Evolutionary conservation across 2,113 vertebrate genomes (phyloP).

Genomic region (Malurus cyaneus): DNA sequence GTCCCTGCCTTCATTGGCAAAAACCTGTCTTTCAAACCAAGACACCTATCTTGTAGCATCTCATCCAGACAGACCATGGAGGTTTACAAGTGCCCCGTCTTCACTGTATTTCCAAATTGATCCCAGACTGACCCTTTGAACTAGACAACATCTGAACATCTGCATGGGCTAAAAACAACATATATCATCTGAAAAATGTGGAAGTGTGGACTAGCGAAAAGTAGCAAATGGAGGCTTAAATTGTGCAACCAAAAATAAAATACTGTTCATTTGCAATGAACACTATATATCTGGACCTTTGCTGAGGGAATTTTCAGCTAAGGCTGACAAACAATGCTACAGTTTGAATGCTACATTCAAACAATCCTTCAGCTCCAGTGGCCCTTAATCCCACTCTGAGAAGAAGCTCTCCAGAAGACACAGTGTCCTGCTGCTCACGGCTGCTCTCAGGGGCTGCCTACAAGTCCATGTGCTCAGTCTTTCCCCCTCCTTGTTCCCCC

Average conservation of each 20-base stretch:
- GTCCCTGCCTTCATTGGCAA: too few species aligned
- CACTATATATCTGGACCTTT: not conserved
- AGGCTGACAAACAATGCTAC: not conserved
- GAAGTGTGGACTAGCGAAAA: not conserved
- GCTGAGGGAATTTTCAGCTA: not conserved
- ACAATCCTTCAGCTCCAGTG: not conserved
- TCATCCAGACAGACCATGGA: not conserved
- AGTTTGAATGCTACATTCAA: not conserved
- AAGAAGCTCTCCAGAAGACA: not conserved
- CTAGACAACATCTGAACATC: not conserved
- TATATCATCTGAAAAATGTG: not conserved
- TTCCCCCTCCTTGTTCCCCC: not conserved
- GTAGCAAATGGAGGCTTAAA: not conserved
- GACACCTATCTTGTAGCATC: not conserved
- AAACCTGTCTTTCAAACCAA: too few species aligned
- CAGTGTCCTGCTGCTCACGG: not conserved
- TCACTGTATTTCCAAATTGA: not conserved
- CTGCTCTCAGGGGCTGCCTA: not conserved
- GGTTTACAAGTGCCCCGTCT: not conserved
- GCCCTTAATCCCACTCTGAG: not conserved
- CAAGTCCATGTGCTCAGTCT: not conserved
- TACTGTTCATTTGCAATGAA: not conserved
- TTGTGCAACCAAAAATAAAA: not conserved
- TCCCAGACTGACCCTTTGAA: not conserved
- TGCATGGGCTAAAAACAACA: not conserved